These are phyloP conservation scores for Spatulosminthurus flaviceps DNA, from an alignment of 2,888 invertebrate species.

Conservation along the genomic window DNA sequence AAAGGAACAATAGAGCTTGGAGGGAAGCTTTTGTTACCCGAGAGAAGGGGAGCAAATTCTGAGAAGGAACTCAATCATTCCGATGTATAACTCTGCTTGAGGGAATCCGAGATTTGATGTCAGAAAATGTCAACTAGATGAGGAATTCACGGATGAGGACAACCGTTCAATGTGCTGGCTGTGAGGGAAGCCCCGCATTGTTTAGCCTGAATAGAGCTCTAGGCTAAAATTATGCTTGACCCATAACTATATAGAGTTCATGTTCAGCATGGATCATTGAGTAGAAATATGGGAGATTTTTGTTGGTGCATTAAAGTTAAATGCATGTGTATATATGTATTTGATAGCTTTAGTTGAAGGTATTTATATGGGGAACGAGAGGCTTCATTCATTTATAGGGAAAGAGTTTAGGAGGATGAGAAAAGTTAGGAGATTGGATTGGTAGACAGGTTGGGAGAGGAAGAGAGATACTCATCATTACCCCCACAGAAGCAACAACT, in stretches of 20 bases:
- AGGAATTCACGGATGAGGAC: neutral
- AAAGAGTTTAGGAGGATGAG: no score
- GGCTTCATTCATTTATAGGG: no score
- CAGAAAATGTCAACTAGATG: neutral
- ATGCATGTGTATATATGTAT: no score
- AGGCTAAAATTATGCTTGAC: no score
- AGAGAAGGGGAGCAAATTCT: neutral
- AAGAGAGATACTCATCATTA: neutral
- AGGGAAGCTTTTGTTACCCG: neutral
- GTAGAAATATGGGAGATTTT: no score
- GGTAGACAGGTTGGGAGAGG: no score
- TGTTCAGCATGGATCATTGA: no score
- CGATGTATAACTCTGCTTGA: neutral
- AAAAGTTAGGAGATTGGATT: no score
- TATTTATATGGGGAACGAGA: no score
- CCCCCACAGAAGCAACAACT: slow-evolving; percentile 11
- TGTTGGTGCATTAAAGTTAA: no score
- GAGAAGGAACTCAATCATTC: slow-evolving; percentile 33
- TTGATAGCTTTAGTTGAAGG: no score
- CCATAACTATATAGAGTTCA: no score
- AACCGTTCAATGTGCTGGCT: neutral
- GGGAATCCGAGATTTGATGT: neutral
- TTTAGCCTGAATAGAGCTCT: neutral
- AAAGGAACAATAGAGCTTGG: neutral
- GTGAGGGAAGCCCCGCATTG: neutral